These are phyloP conservation scores for Alexandromys fortis DNA, from an alignment of 2,113 vertebrate genomes.

Conservation along the genomic window DNA sequence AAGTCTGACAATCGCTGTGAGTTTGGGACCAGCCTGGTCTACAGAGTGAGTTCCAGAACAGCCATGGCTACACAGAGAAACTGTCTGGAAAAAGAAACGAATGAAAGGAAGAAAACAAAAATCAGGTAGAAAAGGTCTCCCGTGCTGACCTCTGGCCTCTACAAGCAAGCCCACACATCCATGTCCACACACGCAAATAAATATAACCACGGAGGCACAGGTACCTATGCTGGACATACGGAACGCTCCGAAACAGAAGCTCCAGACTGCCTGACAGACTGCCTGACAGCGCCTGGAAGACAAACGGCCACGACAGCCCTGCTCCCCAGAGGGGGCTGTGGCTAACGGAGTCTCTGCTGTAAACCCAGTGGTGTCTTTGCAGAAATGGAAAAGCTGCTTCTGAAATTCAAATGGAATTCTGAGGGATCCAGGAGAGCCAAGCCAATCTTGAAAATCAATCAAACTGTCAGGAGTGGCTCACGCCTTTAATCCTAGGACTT, in stretches of 20 bases:
- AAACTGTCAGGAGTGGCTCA: not conserved
- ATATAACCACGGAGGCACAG: not conserved
- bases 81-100: not conserved
- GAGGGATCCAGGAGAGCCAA: not conserved
- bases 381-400: constrained; percentile 1
- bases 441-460: constrained; percentile 11
- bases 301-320: not conserved
- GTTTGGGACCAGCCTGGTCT: not conserved
- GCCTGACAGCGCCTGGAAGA: not conserved
- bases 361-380: not conserved
- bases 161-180: not conserved
- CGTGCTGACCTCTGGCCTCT: not conserved
- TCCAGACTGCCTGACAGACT: not conserved
- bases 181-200: not conserved
- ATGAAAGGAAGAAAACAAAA: not conserved
- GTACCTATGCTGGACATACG: not conserved
- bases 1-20: not conserved
- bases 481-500: not conserved
- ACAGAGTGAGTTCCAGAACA: not conserved
- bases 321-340: not conserved
- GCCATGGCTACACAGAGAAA: not conserved
- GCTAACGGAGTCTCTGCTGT: not conserved
- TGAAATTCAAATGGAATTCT: constrained; percentile 2
- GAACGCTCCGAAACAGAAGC: not conserved
- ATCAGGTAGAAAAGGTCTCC: no score